Conservation (phyloP, 2,888 invertebrate genomes). For the Oxystoma pomonae region DNA sequence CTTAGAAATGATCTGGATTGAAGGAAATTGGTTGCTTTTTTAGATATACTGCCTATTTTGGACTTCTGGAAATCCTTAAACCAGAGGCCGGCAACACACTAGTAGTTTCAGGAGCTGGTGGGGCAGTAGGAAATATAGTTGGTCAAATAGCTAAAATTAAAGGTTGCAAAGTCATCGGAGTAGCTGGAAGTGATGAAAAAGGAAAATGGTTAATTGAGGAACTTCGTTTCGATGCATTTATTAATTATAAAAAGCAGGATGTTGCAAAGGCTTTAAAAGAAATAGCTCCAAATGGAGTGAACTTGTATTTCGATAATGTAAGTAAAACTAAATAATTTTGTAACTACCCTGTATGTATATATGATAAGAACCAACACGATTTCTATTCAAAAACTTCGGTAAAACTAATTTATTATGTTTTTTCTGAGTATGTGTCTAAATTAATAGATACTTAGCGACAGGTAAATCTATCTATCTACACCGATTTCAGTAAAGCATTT, state of each 20-base stretch:
- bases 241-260: conserved; percentile 66
- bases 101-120: conserved; percentile 70
- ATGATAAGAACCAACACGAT: too few relatives aligned
- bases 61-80: conserved; percentile 64
- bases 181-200: conserved; percentile 68
- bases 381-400: too few relatives aligned
- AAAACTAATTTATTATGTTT: too few relatives aligned
- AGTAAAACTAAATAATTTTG: too few relatives aligned
- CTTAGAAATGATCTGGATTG: too few relatives aligned
- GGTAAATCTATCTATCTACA: too few relatives aligned
- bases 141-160: conserved; percentile 75
- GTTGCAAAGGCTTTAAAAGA: conserved; percentile 54
- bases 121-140: conserved; percentile 73
- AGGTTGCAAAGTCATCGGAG: conserved; percentile 66
- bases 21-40: too few relatives aligned
- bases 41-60: conserved; percentile 73
- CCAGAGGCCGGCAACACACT: conserved; percentile 70
- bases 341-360: too few relatives aligned
- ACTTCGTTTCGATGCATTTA: conserved; percentile 63
- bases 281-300: conserved; percentile 65
- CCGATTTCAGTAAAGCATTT: too few relatives aligned
- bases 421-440: too few relatives aligned
- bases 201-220: conserved; percentile 61
- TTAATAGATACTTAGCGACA: too few relatives aligned
- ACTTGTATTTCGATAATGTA: conserved; percentile 78